These are phyloP conservation scores for Xiphophorus birchmanni DNA, from an alignment of 2,797 vertebrate species.

Conservation along the genomic window DNA sequence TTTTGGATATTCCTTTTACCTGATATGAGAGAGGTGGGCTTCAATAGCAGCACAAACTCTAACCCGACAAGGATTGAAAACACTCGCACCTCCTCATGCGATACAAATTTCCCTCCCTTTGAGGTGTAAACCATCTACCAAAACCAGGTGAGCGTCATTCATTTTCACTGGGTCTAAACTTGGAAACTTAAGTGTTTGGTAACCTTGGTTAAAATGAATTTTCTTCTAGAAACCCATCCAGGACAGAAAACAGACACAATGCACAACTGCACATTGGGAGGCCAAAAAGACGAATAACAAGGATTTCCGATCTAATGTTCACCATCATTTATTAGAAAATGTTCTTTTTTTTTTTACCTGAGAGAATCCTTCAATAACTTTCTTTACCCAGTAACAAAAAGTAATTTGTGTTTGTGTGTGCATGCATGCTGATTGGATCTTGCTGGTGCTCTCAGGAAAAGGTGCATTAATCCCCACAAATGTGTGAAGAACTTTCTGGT, in stretches of 20 bases:
- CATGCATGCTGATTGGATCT: conserved; percentile 32
- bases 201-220: conserved; percentile 20
- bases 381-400: conserved; percentile 77
- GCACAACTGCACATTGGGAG: conserved; percentile 47
- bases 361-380: conserved; percentile 86
- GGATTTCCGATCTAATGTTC: conserved; percentile 78
- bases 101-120: conserved; percentile 21
- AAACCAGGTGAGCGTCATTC: conserved; percentile 25
- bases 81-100: conserved; percentile 13
- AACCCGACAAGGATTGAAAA: conserved; percentile 8
- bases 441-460: conserved; percentile 66
- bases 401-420: conserved; percentile 64
- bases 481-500: conserved; percentile 33
- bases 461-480: conserved; percentile 34
- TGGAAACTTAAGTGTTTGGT: conserved; percentile 21
- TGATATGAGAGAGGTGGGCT: conserved; percentile 27
- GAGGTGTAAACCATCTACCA: conserved; percentile 12
- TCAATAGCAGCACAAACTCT: conserved; percentile 26
- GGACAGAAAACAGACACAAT: conserved; percentile 23
- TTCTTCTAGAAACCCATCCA: neutral
- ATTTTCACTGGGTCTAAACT: conserved; percentile 2
- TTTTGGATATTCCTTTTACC: neutral
- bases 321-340: conserved; percentile 84
- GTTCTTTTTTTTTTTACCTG: conserved; percentile 83
- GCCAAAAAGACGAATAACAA: conserved; percentile 77